These are phyloP conservation scores for Phylloscopus trochiloides DNA, from an alignment of 2,113 vertebrate genomes.

Conservation along the genomic window DNA sequence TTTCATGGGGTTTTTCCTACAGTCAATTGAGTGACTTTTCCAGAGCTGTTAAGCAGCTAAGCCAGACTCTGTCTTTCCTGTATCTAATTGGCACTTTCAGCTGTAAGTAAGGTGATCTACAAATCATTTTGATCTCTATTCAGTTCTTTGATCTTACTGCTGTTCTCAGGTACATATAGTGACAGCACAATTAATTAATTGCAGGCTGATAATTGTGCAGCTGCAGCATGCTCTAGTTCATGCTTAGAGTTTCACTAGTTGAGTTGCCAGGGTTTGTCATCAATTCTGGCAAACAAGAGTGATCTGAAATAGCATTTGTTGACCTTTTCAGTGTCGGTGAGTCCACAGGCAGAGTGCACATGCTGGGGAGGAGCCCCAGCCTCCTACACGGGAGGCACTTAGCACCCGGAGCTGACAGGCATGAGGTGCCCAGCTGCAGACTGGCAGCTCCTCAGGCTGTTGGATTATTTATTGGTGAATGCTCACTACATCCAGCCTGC, in stretches of 20 bases:
- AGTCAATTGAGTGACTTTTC: neutral
- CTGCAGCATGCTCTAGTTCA: neutral
- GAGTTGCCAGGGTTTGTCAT: neutral
- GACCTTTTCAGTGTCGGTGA: neutral
- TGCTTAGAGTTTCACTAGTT: neutral
- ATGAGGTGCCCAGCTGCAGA: neutral
- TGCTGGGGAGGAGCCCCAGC: neutral
- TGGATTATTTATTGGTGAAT: neutral
- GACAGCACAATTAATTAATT: constrained; percentile 55
- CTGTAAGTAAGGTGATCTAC: constrained; percentile 39
- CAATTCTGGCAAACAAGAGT: neutral
- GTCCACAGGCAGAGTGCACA: neutral
- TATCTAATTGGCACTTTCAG: constrained; percentile 38
- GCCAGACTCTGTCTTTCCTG: neutral
- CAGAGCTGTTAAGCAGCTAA: neutral
- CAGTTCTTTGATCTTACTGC: constrained; percentile 45
- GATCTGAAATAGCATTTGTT: neutral
- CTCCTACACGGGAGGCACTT: neutral
- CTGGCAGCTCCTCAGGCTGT: neutral
- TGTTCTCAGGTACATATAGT: constrained; percentile 48
- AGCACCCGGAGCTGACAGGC: neutral
- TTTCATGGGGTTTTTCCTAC: neutral
- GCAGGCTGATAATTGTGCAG: constrained; percentile 1
- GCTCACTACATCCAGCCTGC: neutral
- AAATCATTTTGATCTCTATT: constrained; percentile 59